These are phyloP conservation scores for Macaria notata DNA, from an alignment of 2,888 invertebrate genomes.

Conservation along the genomic window DNA sequence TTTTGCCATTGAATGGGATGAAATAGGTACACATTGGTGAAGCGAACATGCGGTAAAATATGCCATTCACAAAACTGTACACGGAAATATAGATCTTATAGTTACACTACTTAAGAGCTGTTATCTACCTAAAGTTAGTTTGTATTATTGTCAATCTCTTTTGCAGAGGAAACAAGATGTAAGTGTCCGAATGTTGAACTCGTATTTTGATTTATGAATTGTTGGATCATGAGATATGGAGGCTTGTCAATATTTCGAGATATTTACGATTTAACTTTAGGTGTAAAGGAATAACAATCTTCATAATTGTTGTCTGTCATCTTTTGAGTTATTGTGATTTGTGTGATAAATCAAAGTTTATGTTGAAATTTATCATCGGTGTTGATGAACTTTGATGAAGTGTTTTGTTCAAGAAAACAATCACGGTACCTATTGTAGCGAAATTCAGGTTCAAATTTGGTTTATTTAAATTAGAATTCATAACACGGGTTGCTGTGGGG, in stretches of 20 bases:
- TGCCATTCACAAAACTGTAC: conserved; percentile 4
- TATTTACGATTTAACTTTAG: conserved; percentile 15
- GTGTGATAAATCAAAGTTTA: neutral
- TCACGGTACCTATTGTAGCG: no score
- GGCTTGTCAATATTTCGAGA: conserved; percentile 13
- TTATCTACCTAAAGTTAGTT: no score
- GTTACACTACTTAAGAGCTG: neutral
- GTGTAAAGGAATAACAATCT: conserved; percentile 9
- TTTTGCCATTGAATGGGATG: neutral
- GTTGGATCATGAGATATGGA: conserved; percentile 26
- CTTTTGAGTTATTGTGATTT: neutral
- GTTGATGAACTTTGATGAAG: no score
- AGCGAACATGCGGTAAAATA: conserved; percentile 20
- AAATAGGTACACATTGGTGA: conserved; percentile 18
- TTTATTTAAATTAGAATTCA: no score
- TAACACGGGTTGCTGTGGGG: no score
- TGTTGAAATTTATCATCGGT: no score
- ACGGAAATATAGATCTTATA: conserved; percentile 17
- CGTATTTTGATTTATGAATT: conserved; percentile 26
- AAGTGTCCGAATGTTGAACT: conserved; percentile 11
- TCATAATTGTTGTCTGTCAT: neutral
- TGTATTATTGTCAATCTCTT: conserved; percentile 1
- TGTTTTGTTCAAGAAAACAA: no score
- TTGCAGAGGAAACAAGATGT: conserved; percentile 16
- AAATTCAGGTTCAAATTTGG: no score